Conservation (phyloP, 1,140 invertebrate species). For the Ephestia elutella region DNA sequence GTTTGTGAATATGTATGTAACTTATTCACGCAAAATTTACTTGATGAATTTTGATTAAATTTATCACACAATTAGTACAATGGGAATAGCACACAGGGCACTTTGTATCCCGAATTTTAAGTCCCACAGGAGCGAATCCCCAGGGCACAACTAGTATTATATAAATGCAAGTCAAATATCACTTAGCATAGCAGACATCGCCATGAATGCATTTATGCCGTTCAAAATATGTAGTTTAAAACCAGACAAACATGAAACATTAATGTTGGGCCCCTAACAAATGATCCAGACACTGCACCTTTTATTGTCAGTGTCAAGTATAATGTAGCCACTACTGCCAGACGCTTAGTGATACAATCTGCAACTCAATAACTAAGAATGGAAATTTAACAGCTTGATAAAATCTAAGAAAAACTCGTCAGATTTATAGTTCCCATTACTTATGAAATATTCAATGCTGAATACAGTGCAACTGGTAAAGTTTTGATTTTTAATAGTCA, state of each 20-base stretch:
- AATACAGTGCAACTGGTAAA: slow-evolving; percentile 35
- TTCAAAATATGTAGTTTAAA: slow-evolving; percentile 23
- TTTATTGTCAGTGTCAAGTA: slow-evolving; percentile 37
- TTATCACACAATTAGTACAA: no score
- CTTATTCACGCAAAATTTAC: no score
- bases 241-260: slow-evolving; percentile 41
- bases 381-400: slow-evolving; percentile 29
- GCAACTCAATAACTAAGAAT: slow-evolving; percentile 30
- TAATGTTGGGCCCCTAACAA: slow-evolving; percentile 44
- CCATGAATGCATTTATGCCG: slow-evolving; percentile 20
- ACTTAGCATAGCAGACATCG: slow-evolving; percentile 12
- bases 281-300: slow-evolving; percentile 46
- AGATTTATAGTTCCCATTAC: slow-evolving; percentile 35
- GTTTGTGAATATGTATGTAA: no score
- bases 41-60: no score
- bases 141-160: not conserved
- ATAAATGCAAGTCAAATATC: not conserved
- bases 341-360: slow-evolving; percentile 33
- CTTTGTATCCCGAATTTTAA: no score
- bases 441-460: slow-evolving; percentile 43
- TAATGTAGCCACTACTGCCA: slow-evolving; percentile 26
- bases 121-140: no score
- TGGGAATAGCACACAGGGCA: no score
- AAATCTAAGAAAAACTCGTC: not conserved
- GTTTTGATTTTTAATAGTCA: slow-evolving; percentile 6